Conservation (phyloP, 2,888 invertebrate species). For the Norana najaformis region DNA sequence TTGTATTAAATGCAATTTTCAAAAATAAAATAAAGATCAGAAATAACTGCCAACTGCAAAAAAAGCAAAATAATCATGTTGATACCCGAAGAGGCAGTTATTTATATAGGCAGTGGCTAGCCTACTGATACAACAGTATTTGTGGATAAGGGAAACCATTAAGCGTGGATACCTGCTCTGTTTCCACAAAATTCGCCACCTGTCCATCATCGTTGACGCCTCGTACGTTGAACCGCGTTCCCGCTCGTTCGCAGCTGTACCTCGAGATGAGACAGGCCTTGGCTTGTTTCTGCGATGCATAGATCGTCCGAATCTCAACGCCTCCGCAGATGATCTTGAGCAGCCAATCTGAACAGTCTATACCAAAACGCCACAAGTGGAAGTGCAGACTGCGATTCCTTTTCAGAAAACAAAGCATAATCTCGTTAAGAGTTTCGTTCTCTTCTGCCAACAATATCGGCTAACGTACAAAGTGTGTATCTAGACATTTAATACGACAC, state of each 20-base stretch:
- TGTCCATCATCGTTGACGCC: conserved; percentile 99
- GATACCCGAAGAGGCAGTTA: no score
- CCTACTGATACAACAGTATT: no score
- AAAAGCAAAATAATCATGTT: no score
- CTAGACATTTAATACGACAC: no score
- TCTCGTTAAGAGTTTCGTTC: neutral
- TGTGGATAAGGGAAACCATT: neutral
- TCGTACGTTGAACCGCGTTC: conserved; percentile 94
- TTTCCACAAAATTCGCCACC: conserved; percentile 99
- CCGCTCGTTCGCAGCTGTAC: conserved; percentile 94
- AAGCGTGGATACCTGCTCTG: conserved; percentile 80
- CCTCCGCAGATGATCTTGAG: conserved; percentile 95
- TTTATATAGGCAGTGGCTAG: no score
- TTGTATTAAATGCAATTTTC: no score
- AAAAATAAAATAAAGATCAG: no score
- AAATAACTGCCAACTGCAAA: no score
- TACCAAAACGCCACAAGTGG: conserved; percentile 86
- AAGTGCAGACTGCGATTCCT: conserved; percentile 93
- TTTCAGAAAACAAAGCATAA: neutral
- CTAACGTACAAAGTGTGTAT: no score
- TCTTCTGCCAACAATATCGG: no score
- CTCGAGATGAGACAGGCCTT: conserved; percentile 89
- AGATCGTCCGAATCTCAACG: conserved; percentile 91
- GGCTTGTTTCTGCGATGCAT: conserved; percentile 91
- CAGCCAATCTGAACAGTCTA: conserved; percentile 88